Evolutionary conservation across 2,113 vertebrate genomes (phyloP).

Genomic region (Barbus barbus): DNA sequence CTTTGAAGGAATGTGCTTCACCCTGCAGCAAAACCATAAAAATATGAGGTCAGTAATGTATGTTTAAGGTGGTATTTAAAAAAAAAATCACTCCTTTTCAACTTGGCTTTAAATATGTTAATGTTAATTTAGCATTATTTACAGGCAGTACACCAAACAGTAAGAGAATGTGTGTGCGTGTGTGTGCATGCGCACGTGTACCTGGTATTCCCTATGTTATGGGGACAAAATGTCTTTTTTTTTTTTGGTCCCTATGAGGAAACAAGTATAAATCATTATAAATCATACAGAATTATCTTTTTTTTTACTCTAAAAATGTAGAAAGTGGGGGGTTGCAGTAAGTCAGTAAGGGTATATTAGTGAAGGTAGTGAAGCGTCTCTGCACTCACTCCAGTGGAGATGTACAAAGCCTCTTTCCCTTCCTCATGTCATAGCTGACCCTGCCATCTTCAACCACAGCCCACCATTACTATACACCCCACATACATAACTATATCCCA

Average conservation of each 20-base stretch:
- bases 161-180: too few relatives aligned
- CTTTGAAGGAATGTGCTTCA: slow-evolving; percentile 5
- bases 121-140: too few relatives aligned
- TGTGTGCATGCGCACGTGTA: too few relatives aligned
- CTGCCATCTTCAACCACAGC: neutral
- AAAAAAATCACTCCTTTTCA: neutral
- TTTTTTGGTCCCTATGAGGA: too few relatives aligned
- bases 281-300: too few relatives aligned
- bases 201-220: too few relatives aligned
- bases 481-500: neutral
- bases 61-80: neutral
- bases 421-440: slow-evolving; percentile 12
- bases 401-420: slow-evolving; percentile 28
- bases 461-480: neutral
- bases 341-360: slow-evolving; percentile 30
- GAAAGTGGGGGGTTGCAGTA: too few relatives aligned
- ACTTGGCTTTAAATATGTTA: neutral
- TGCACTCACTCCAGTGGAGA: neutral
- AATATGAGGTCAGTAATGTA: neutral
- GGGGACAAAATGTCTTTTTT: too few relatives aligned
- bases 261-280: too few relatives aligned
- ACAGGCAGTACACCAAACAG: too few relatives aligned
- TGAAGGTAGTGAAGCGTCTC: slow-evolving; percentile 11
- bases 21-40: slow-evolving; percentile 10
- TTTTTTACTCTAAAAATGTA: too few relatives aligned